Percentiles rank a stretch among this genome's conserved stretches.
Conservation (phyloP, 53 echinoderm and acorn worm species). For the Luidia sarsii region DNA sequence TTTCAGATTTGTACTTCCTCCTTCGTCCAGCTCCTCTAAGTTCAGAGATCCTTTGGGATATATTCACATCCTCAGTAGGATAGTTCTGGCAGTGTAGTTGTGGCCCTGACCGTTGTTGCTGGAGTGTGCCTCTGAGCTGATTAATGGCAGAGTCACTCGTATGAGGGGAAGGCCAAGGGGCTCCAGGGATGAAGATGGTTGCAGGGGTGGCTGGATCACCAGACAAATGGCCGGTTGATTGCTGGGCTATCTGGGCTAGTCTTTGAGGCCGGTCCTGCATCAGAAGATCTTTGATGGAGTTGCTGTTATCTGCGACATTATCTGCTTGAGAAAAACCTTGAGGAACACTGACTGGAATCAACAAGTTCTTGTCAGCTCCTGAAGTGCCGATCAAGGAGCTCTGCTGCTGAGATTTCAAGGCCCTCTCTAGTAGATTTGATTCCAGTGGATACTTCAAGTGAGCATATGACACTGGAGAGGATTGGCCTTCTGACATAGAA, state of each 20-base stretch:
- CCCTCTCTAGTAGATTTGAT: slow-evolving; percentile 49
- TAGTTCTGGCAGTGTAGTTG: neutral
- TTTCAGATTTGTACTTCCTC: slow-evolving; percentile 81
- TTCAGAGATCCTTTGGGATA: slow-evolving; percentile 46
- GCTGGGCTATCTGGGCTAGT: slow-evolving; percentile 50
- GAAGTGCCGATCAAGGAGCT: neutral
- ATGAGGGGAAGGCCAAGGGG: slow-evolving; percentile 13
- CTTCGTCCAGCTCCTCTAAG: slow-evolving; percentile 46
- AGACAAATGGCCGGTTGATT: slow-evolving; percentile 4
- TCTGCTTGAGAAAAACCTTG: neutral
- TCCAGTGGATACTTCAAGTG: slow-evolving; percentile 36
- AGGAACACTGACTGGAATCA: neutral
- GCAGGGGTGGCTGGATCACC: slow-evolving; percentile 18
- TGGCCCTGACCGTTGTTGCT: slow-evolving; percentile 7
- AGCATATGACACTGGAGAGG: slow-evolving; percentile 6
- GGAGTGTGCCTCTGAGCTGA: slow-evolving; percentile 40
- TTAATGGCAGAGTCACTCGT: slow-evolving; percentile 30
- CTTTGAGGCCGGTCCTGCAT: slow-evolving; percentile 55
- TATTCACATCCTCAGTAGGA: slow-evolving; percentile 34
- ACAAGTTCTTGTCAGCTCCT: neutral
- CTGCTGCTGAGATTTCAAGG: slow-evolving; percentile 51
- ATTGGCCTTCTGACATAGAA: slow-evolving; percentile 24
- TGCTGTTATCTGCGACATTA: slow-evolving; percentile 33
- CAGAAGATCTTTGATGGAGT: slow-evolving; percentile 55
- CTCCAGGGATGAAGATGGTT: slow-evolving; percentile 21